Conservation (phyloP, 2,888 invertebrate genomes). For the Epinotia bilunana region DNA sequence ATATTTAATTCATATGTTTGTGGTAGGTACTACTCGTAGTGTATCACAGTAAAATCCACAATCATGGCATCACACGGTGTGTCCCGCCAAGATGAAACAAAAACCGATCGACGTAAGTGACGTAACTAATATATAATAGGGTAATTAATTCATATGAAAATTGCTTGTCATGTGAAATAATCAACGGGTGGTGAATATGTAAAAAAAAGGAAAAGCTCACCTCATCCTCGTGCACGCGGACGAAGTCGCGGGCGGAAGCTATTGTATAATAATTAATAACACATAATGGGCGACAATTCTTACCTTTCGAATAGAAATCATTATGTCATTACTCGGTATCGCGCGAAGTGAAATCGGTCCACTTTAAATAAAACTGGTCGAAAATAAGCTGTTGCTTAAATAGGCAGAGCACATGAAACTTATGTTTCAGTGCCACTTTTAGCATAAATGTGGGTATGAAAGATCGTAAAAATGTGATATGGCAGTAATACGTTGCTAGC, state of each 20-base stretch:
- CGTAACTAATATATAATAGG: too few relatives aligned
- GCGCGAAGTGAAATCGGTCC: constrained; percentile 40
- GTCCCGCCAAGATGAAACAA: background rate
- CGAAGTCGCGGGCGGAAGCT: too few relatives aligned
- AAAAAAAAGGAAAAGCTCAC: constrained; percentile 25
- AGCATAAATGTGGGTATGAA: too few relatives aligned
- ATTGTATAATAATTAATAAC: background rate
- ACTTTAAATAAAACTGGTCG: constrained; percentile 41
- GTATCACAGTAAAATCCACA: too few relatives aligned
- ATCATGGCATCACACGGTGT: background rate
- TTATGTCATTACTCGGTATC: constrained; percentile 34
- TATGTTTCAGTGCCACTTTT: too few relatives aligned
- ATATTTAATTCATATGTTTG: too few relatives aligned
- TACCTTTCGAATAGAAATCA: constrained; percentile 45
- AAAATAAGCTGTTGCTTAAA: constrained; percentile 30
- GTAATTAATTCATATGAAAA: too few relatives aligned
- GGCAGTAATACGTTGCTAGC: too few relatives aligned
- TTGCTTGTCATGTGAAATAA: background rate
- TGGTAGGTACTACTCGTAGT: too few relatives aligned
- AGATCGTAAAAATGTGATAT: too few relatives aligned
- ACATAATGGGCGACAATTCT: constrained; percentile 34
- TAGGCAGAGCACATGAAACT: too few relatives aligned
- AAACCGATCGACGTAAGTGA: background rate
- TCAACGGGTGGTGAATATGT: background rate
- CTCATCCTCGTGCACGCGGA: too few relatives aligned